Evolutionary conservation across 2,888 invertebrate genomes (phyloP), one percentile per base, ranked within the genome.

Genomic region (Abrostola tripartita): DNA sequence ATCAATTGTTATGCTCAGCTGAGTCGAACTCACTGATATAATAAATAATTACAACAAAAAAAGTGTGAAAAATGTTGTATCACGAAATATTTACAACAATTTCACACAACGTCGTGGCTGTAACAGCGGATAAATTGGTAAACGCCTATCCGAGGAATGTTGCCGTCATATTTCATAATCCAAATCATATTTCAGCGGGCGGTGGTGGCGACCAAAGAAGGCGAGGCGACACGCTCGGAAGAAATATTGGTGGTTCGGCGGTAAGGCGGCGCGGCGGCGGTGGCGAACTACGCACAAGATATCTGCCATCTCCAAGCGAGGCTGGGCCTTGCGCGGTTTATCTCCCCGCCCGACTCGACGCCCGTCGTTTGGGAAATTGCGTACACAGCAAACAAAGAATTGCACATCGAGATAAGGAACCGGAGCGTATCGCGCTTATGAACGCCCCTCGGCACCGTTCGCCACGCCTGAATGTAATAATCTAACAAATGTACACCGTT

Each of bases 371-470:
- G 85, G 89, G 91, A 91, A 91, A 92, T 92, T 90, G 91, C 90
- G 91, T 89, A 89, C 87, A 88, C 85, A 81, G 86, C 90, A 90
- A 91, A 93, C 92, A 93, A 92, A 92, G 91, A 90, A 93, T 90
- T 89, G 88, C 90, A 85, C 85, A 85, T 82, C 83, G 72, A 85
- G 91, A 92, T 92, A 92, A 90, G 86, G 82, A 82, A 84, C 79
- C 85, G 81, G 79, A 85, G 85, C 86, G 86, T 88, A 88, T 89
- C 88, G 82, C 82, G 83, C 80, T 82, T 86, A 85, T 82, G 81
- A 84, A 85, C 77, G 78, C 69, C 71, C 75, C 78, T 79, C 74
- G 60, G 55, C 63, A 66, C 24, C 55, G 50, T 68, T 66, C 67
- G 62, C 68, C 63, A 55, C 66, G 68, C 65, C 55, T 68, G 70